phyloP scores from a whole-genome alignment of 2,113 vertebrate genomes.

The Chionomys nivalis region DNA sequence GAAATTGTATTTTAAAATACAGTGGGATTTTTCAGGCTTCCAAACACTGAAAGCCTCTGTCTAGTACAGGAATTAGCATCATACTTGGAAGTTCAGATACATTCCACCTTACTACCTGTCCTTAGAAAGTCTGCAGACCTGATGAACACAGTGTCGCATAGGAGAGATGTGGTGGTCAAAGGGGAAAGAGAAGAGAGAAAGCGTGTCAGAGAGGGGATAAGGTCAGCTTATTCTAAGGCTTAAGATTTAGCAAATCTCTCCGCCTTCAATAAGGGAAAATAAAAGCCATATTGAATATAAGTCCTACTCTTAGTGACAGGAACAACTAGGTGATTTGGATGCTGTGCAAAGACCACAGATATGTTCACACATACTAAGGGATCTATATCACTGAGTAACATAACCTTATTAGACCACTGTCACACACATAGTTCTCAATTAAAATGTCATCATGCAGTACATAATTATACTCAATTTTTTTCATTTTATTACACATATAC shows the following conservation, averaged over 20 bases:
- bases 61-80: neutral
- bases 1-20: constrained; percentile 19
- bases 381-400: neutral
- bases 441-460: neutral
- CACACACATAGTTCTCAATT: neutral
- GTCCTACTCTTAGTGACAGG: neutral
- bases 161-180: neutral
- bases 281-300: neutral
- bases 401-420: neutral
- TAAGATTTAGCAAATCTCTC: neutral
- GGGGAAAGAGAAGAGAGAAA: neutral
- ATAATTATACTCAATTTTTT: neutral
- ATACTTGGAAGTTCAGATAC: neutral
- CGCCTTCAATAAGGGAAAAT: neutral
- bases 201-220: neutral
- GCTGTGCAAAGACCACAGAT: neutral
- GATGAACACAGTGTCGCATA: neutral
- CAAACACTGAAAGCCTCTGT: constrained; percentile 40
- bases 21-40: neutral
- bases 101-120: neutral
- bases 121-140: neutral
- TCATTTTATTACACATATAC: neutral
- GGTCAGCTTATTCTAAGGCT: neutral
- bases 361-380: neutral
- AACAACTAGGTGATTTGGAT: neutral